Percentiles rank a stretch among this genome's conserved stretches.
Evolutionary conservation across 2,888 invertebrate genomes (phyloP).

Genomic region (Magallana nippona): DNA sequence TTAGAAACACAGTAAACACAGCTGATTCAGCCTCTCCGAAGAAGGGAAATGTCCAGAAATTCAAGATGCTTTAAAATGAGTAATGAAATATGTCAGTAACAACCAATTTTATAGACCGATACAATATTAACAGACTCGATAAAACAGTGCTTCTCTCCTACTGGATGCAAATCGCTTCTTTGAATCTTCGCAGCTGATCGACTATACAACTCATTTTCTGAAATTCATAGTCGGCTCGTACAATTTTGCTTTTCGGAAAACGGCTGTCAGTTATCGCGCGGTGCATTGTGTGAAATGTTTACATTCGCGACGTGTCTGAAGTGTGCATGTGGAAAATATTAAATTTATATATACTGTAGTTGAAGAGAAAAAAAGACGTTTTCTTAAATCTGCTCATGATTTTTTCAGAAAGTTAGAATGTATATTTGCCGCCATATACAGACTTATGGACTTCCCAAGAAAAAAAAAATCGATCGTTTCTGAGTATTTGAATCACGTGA

Average conservation of each 20-base stretch:
- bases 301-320: neutral
- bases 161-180: neutral
- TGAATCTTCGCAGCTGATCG: neutral
- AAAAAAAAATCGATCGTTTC: neutral
- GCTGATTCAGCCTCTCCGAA: neutral
- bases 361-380: neutral
- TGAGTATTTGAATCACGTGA: conserved; percentile 25
- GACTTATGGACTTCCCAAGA: neutral
- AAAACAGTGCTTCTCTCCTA: neutral
- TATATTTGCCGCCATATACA: conserved; percentile 8
- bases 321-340: neutral
- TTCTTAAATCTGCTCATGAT: conserved; percentile 6
- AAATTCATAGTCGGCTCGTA: neutral
- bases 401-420: conserved; percentile 17
- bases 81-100: neutral
- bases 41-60: conserved; percentile 6
- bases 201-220: neutral
- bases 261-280: neutral
- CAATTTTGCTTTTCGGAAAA: neutral
- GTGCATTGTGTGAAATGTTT: conserved; percentile 30
- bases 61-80: neutral
- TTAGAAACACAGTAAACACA: conserved; percentile 27
- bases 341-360: neutral
- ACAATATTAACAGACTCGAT: neutral
- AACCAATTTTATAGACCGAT: neutral